Conservation (phyloP, 2,113 vertebrate species). For the Etheostoma cragini region DNA sequence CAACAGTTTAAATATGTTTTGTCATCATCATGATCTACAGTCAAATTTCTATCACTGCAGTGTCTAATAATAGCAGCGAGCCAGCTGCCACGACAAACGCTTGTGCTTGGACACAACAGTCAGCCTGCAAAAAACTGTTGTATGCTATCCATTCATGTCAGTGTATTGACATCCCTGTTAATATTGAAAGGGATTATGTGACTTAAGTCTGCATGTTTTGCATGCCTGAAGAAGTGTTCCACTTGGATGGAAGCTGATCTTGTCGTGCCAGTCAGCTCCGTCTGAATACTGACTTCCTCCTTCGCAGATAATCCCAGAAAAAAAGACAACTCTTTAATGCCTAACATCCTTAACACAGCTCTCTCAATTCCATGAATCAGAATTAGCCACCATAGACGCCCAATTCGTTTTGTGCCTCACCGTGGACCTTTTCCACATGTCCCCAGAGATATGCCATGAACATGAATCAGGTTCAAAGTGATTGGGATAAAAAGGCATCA, state of each 20-base stretch:
- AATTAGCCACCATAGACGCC: constrained; percentile 65
- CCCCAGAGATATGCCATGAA: constrained; percentile 37
- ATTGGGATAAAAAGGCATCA: constrained; percentile 29
- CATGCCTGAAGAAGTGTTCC: constrained; percentile 78
- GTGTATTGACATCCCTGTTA: constrained; percentile 70
- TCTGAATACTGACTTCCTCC: constrained; percentile 74
- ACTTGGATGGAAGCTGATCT: constrained; percentile 77
- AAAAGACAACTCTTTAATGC: constrained; percentile 75
- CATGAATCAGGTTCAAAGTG: constrained; percentile 38
- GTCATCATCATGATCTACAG: constrained; percentile 32
- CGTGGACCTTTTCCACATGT: constrained; percentile 40
- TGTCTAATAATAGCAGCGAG: constrained; percentile 64
- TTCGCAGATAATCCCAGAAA: constrained; percentile 73
- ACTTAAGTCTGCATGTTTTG: constrained; percentile 77
- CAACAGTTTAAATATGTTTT: constrained; percentile 46
- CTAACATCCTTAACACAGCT: constrained; percentile 74
- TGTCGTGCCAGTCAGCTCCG: constrained; percentile 69
- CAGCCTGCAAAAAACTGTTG: constrained; percentile 41
- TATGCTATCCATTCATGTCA: constrained; percentile 60
- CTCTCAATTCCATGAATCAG: constrained; percentile 66
- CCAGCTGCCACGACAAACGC: constrained; percentile 35
- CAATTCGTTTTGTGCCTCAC: constrained; percentile 52
- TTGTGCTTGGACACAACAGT: constrained; percentile 53
- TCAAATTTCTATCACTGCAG: constrained; percentile 39
- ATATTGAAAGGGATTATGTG: constrained; percentile 79